phyloP scores from a whole-genome alignment of 2,113 vertebrate genomes.

The Baryphthengus martii region DNA sequence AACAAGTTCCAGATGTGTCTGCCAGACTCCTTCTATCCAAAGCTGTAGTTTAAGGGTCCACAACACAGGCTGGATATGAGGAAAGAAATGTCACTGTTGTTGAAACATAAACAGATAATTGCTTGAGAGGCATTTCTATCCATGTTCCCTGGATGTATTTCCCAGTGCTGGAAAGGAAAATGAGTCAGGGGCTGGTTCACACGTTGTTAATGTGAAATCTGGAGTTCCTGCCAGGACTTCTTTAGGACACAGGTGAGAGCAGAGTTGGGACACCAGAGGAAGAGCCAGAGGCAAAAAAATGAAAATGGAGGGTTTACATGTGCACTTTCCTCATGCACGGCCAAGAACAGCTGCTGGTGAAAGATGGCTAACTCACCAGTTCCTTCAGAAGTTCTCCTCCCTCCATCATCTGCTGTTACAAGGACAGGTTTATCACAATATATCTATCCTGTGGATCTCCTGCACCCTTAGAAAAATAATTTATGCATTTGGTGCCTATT shows the following conservation, averaged over 20 bases:
- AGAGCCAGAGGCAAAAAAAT: not conserved
- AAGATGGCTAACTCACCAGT: not conserved
- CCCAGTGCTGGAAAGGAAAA: not conserved
- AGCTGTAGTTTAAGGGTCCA: not conserved
- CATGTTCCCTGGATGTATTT: fast-evolving
- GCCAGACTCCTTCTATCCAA: not conserved
- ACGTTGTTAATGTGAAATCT: not conserved
- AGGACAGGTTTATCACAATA: not conserved
- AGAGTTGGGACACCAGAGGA: not conserved
- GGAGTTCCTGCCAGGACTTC: not conserved
- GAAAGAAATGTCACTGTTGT: not conserved
- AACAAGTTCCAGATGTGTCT: not conserved
- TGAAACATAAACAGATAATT: not conserved
- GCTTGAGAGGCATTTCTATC: not conserved
- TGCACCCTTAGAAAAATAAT: not conserved
- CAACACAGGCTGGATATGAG: not conserved
- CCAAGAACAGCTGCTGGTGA: not conserved
- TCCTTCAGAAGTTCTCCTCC: not conserved
- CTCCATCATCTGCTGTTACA: not conserved
- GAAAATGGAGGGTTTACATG: not conserved
- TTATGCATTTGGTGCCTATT: not conserved
- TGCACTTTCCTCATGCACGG: not conserved
- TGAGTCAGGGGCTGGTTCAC: not conserved
- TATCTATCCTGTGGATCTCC: not conserved
- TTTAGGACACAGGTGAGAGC: not conserved